Evolutionary conservation across 2,113 vertebrate species (phyloP).

Genomic region (Stegastes partitus): DNA sequence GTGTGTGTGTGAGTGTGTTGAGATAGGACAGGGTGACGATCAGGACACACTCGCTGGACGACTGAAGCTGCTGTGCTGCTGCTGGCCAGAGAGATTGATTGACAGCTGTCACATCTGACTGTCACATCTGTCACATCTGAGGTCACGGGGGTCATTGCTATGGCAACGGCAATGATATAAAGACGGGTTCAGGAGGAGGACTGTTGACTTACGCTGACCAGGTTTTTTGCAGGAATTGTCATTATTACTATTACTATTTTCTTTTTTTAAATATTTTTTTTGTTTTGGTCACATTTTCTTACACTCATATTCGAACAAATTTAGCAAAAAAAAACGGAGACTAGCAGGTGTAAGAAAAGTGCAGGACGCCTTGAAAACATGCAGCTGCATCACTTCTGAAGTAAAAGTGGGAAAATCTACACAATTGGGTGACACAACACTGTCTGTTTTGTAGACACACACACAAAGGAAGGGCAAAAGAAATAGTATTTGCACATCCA

Average conservation of each 20-base stretch:
- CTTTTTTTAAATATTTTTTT: too few species aligned
- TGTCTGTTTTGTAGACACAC: too few species aligned
- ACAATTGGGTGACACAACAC: neutral
- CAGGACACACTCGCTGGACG: neutral
- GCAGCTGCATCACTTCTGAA: too few species aligned
- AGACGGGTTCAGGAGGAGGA: neutral
- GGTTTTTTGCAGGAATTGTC: too few species aligned
- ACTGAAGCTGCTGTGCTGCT: conserved; percentile 5
- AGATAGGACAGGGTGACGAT: neutral
- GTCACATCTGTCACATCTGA: neutral
- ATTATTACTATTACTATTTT: neutral
- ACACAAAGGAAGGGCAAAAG: too few species aligned
- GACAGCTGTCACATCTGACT: conserved; percentile 49
- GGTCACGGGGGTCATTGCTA: conserved; percentile 27
- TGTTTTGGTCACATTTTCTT: neutral
- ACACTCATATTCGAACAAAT: neutral
- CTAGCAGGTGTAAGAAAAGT: neutral
- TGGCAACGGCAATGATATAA: neutral
- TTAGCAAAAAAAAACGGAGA: neutral
- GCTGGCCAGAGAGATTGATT: conserved; percentile 35
- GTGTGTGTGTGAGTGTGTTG: neutral
- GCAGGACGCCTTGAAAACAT: too few species aligned
- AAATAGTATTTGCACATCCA: too few species aligned
- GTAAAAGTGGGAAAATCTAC: too few species aligned
- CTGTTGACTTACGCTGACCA: neutral